Base-by-base conservation (phyloP, 2,888 invertebrate genomes). In the Drosophila colorata region DNA sequence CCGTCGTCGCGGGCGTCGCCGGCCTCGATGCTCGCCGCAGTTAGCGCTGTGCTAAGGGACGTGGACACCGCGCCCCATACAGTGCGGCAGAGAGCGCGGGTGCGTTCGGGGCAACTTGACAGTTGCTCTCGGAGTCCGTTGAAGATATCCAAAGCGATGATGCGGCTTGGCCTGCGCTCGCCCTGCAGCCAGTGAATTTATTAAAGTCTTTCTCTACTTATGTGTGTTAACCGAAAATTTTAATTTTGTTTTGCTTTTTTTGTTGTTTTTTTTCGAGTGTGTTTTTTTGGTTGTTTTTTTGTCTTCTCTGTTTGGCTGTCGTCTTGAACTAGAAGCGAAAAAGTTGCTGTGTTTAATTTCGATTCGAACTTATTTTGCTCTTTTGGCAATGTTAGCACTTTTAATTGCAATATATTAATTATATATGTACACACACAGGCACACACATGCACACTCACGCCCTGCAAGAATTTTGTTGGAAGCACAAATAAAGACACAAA, bases 21-120 rank as follows among this genome's bases (percentile, higher is more conserved):
- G 70, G 68, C 72, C 60, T 81, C 85, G 80, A 87, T 80, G 73
- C 79, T 85, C 64, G 82, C 79, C 69, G 77, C 87, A 55, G 83
- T 80, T 57, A 90, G 88, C 82, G 90, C 88, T 86, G 88, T 88
- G 85, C 88, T 90, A 78, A 90, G 83, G 78, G 90, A 88, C 61
- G 78, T 73, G 56, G 89, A 88, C 41, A 90, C 89, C 60, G 90
- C 90, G 74, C 90, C 91, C 90, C 90, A 90, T 85, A 90, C 91
- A 90, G 90, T 87, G 77, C 91, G 90, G 74, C 91, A 91, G 72
- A 91, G 85, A 69, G 85, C 80, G 53, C 88, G 84, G 63, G 91
- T 89, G 80, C 91, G 91, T 83, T 91, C 90, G 72, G 91, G 91
- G 92, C 92, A 92, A 92, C 92, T 92, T 86, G 91, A 90, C 69